Evolutionary conservation across 1,140 invertebrate species (phyloP).

Genomic region (Cotesia chilonis): DNA sequence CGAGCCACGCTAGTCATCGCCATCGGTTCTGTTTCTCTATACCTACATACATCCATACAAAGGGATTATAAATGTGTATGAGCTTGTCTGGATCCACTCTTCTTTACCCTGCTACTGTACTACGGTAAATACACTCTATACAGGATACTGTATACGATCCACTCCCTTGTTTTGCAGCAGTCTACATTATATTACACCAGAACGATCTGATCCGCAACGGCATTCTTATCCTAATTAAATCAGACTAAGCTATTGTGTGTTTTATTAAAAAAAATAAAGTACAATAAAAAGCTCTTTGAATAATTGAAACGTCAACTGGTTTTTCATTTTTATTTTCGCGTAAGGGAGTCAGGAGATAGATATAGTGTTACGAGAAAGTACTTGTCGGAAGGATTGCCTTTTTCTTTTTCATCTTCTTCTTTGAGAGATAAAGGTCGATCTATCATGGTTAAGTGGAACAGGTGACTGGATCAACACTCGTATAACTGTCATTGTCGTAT

Average conservation of each 20-base stretch:
- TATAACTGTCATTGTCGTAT: conserved; percentile 30
- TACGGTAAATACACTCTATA: background rate
- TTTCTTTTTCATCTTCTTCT: too few species aligned
- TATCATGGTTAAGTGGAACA: conserved; percentile 22
- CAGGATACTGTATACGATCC: background rate
- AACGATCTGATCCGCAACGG: conserved; percentile 27
- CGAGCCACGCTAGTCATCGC: conserved; percentile 50
- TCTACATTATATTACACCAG: conserved; percentile 16
- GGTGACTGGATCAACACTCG: conserved; percentile 33
- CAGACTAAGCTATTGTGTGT: conserved; percentile 33
- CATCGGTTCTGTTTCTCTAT: conserved; percentile 23
- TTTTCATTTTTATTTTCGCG: background rate
- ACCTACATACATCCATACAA: too few species aligned
- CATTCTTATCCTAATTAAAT: conserved; percentile 52
- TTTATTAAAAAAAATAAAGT: conserved; percentile 21
- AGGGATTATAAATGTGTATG: background rate
- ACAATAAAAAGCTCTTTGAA: background rate
- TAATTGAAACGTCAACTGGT: conserved; percentile 11
- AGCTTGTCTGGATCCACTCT: background rate
- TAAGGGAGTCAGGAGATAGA: background rate
- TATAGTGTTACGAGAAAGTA: background rate
- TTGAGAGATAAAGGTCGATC: background rate
- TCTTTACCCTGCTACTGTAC: background rate
- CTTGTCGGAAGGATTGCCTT: conserved; percentile 5
- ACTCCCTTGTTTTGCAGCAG: background rate